Percentiles rank a stretch among this genome's conserved stretches.
These are phyloP conservation scores for Liasis olivaceus DNA, from an alignment of 2,797 vertebrate genomes.

Conservation along the genomic window DNA sequence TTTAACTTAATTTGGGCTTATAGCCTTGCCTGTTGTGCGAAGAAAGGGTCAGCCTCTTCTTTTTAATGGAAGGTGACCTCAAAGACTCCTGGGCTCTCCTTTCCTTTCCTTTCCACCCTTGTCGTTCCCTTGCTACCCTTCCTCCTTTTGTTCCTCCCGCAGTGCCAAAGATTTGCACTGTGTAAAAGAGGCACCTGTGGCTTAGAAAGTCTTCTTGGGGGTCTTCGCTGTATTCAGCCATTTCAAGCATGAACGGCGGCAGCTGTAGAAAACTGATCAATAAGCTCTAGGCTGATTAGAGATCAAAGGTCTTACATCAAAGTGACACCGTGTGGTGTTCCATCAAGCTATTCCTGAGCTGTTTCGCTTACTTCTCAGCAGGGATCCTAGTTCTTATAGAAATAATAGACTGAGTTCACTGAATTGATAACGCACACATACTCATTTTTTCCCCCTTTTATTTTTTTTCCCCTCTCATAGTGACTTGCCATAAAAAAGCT, in stretches of 20 bases:
- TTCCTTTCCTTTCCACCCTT: background rate
- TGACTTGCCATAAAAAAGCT: conserved; percentile 12
- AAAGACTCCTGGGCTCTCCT: background rate
- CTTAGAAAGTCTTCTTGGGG: rapidly evolving
- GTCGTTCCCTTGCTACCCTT: background rate
- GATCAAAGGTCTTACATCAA: background rate
- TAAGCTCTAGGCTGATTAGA: background rate
- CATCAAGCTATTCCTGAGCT: rapidly evolving
- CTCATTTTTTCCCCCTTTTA: background rate
- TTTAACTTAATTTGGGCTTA: background rate
- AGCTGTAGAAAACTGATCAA: background rate
- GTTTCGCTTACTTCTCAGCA: background rate
- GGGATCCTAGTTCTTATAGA: background rate
- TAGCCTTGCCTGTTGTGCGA: background rate
- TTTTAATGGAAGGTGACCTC: background rate
- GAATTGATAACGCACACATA: background rate
- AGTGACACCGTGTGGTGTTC: background rate
- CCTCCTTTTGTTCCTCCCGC: background rate
- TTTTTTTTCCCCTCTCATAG: background rate
- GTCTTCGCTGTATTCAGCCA: rapidly evolving
- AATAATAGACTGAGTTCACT: background rate
- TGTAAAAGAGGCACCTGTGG: background rate
- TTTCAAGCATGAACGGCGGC: background rate
- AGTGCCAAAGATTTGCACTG: background rate
- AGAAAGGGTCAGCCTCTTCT: background rate